Conservation (phyloP, 2,113 vertebrate species). For the Dendrocopos noguchii region DNA sequence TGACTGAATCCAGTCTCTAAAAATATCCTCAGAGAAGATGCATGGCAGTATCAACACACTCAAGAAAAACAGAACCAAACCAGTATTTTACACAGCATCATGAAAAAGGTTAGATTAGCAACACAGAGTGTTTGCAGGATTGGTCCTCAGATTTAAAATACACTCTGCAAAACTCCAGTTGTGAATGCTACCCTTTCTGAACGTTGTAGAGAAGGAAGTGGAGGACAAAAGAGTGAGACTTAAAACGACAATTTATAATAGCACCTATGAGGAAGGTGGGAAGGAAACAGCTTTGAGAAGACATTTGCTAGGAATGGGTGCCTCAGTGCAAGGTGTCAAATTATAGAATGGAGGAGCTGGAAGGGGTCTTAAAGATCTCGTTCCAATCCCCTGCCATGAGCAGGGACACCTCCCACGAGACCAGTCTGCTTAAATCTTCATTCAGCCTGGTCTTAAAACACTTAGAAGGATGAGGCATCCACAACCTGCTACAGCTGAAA, state of each 20-base stretch:
- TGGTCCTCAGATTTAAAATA: background rate
- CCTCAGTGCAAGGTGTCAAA: background rate
- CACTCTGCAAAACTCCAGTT: background rate
- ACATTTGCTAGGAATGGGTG: background rate
- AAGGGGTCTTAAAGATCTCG: too few relatives aligned
- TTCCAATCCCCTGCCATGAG: too few relatives aligned
- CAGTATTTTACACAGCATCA: background rate
- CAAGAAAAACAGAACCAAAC: background rate
- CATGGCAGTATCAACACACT: background rate
- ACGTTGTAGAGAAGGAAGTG: background rate
- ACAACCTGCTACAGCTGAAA: background rate
- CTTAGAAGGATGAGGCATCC: too few relatives aligned
- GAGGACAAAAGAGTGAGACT: background rate
- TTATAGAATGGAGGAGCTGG: too few relatives aligned
- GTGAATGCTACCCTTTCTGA: background rate
- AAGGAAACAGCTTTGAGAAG: background rate
- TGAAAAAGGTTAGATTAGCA: background rate
- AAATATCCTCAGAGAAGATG: background rate
- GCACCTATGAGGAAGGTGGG: background rate
- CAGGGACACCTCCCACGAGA: too few relatives aligned
- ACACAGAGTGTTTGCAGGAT: background rate
- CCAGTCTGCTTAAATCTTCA: too few relatives aligned
- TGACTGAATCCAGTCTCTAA: background rate
- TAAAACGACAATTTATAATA: background rate
- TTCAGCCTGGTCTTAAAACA: too few relatives aligned